These are phyloP conservation scores for Nephrocerus scutellatus DNA, from an alignment of 2,888 invertebrate species.

Conservation along the genomic window DNA sequence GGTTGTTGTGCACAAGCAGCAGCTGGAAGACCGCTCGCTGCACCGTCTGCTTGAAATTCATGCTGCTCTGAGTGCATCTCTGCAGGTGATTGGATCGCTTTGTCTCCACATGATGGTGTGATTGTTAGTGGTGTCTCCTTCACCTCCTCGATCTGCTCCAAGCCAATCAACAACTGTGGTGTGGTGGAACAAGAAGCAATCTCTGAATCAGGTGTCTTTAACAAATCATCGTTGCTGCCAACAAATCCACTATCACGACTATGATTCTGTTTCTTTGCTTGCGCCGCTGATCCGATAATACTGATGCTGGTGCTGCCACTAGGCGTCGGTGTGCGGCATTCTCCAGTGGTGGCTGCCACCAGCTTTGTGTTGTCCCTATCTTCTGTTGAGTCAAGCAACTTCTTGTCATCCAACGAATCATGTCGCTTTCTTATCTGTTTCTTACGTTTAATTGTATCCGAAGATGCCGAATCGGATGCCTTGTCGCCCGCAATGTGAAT, in stretches of 20 bases:
- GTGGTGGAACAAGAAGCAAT: slow-evolving; percentile 21
- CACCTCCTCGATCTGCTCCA: slow-evolving; percentile 37
- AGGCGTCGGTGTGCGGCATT: slow-evolving; percentile 32
- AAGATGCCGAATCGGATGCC: slow-evolving; percentile 34
- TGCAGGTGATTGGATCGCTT: background rate
- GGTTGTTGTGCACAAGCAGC: slow-evolving; percentile 47
- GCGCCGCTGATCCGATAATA: slow-evolving; percentile 54
- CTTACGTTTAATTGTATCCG: slow-evolving; percentile 74
- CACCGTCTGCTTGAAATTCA: slow-evolving; percentile 1
- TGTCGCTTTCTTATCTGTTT: slow-evolving; percentile 67
- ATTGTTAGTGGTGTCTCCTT: slow-evolving; percentile 41
- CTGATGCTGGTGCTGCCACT: too few relatives aligned
- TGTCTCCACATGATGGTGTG: slow-evolving; percentile 1
- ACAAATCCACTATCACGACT: slow-evolving; percentile 84
- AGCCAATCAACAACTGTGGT: slow-evolving; percentile 32
- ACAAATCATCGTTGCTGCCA: slow-evolving; percentile 78
- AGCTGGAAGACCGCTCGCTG: slow-evolving; percentile 40
- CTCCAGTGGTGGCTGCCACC: slow-evolving; percentile 12
- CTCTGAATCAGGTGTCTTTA: slow-evolving; percentile 53
- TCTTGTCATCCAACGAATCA: slow-evolving; percentile 48
- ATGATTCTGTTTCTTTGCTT: slow-evolving; percentile 60
- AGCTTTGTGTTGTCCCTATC: slow-evolving; percentile 19
- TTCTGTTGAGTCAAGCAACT: slow-evolving; percentile 35
- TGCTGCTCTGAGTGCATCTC: background rate
- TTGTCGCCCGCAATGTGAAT: slow-evolving; percentile 66